Base-by-base conservation (phyloP, 2,113 vertebrate genomes). In the Colius striatus region DNA sequence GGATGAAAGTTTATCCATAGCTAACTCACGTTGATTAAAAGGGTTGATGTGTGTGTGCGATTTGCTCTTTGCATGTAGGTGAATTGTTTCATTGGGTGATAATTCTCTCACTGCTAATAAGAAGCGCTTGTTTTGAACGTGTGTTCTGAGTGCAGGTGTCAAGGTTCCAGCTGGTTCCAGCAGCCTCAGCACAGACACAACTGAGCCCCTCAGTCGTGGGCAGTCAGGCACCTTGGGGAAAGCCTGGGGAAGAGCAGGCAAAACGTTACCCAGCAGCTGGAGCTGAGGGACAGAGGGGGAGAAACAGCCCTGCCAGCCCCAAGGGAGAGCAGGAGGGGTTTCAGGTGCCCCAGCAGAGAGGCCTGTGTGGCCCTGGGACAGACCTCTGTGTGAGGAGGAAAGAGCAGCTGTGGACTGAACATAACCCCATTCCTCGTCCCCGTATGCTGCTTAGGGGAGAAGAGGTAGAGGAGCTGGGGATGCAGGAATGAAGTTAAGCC, bases 401-500 rank as follows among this genome's bases (percentile, higher is more conserved):
- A 21, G 7, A 51, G 21, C 50, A 51, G 50, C 29, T 55, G 29
- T 5, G 26, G 53, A 55, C 53, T 53, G 38, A 29, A 21, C 2
- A 1, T 6, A 62, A 47, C 25, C 29, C 10, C 26, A 8, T 30
- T 53, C 7, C 17, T 8, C 2, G 14, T 36, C 6, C 1, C 15
- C 6, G 7, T 38, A 27, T 0, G 1, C 25, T 1, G 2, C 17
- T 27, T 6, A 0, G 14, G 2, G 22, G 3, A 19, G 34, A 38
- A 51, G 10, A 21, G 7, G 3, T 19, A 13, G 17, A 38, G 20
- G 22, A 36, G 11, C 21, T 12, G 3, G 27, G 9, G 32, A 29
- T 51, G 16, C 34, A 45, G 29, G 34, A 41, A 3, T 38, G 7
- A 27, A 9, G 20, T 0, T 18, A 57, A 61, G 6, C 16, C 29